These are phyloP conservation scores for Psephotus haematonotus DNA, from an alignment of 2,113 vertebrate species.

Conservation along the genomic window DNA sequence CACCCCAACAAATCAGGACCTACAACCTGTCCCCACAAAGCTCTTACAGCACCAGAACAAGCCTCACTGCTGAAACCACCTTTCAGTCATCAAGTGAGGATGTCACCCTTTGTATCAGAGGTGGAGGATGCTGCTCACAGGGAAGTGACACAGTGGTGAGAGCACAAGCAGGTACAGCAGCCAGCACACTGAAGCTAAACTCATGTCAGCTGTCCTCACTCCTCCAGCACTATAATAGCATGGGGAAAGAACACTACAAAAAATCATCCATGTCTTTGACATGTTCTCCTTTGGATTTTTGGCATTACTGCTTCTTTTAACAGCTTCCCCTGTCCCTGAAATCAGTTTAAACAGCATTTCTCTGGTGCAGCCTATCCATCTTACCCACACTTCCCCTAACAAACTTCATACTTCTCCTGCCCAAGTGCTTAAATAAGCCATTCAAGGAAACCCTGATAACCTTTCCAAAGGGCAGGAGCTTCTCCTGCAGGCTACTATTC, in stretches of 20 bases:
- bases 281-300: neutral
- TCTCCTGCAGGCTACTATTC: constrained; percentile 45
- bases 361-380: neutral
- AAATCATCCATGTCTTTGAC: accelerated
- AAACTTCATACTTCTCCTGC: neutral
- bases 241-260: neutral
- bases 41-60: neutral
- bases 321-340: neutral
- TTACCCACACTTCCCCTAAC: neutral
- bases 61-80: neutral
- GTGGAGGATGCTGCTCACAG: neutral
- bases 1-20: neutral
- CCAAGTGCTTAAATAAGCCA: constrained; percentile 14
- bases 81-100: neutral
- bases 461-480: constrained; percentile 54
- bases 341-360: neutral
- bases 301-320: neutral
- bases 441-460: neutral
- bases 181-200: neutral
- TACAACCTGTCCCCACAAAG: neutral
- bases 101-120: neutral
- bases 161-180: neutral
- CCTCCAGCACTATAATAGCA: neutral
- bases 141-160: neutral
- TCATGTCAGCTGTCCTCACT: neutral